Conservation (phyloP, 2,113 vertebrate genomes). For the Murina feae region DNA sequence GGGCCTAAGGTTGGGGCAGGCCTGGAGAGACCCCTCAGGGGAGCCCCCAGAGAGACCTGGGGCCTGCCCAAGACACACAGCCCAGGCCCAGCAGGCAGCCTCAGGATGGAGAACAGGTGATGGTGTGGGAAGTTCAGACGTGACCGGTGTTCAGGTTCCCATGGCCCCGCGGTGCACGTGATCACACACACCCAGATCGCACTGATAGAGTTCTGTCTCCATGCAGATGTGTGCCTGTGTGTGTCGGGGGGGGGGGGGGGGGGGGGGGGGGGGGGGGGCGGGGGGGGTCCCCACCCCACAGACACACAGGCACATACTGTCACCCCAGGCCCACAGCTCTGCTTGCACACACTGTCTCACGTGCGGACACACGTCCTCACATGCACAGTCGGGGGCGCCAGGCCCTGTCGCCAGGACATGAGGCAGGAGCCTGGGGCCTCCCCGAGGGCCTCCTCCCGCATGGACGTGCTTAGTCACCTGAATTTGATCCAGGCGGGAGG, state of each 20-base stretch:
- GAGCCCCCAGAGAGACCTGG: not conserved
- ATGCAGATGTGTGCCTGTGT: not conserved
- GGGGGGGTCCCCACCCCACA: not conserved
- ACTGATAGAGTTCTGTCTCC: not conserved
- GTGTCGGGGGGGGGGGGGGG: no score
- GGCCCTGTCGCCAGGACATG: constrained; percentile 10
- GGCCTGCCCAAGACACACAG: not conserved
- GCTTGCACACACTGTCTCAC: not conserved
- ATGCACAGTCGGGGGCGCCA: no score
- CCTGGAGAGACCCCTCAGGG: not conserved
- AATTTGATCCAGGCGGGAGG: constrained; percentile 67
- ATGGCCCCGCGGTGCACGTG: not conserved
- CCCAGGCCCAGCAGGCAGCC: not conserved
- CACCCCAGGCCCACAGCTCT: not conserved
- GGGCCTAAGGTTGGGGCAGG: not conserved
- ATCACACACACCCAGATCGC: not conserved
- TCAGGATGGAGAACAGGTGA: not conserved
- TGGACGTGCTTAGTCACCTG: constrained; percentile 68
- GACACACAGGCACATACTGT: not conserved
- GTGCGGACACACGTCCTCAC: not conserved
- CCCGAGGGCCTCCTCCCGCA: not conserved
- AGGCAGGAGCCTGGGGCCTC: constrained; percentile 48
- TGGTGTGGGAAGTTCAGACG: not conserved
- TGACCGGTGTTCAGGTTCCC: not conserved
- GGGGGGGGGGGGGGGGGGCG: no score